A percentile compares a stretch with the other conserved stretches of the same genome.
phyloP scores from a whole-genome alignment of 2,888 invertebrate species.

The Brachyptera risi region DNA sequence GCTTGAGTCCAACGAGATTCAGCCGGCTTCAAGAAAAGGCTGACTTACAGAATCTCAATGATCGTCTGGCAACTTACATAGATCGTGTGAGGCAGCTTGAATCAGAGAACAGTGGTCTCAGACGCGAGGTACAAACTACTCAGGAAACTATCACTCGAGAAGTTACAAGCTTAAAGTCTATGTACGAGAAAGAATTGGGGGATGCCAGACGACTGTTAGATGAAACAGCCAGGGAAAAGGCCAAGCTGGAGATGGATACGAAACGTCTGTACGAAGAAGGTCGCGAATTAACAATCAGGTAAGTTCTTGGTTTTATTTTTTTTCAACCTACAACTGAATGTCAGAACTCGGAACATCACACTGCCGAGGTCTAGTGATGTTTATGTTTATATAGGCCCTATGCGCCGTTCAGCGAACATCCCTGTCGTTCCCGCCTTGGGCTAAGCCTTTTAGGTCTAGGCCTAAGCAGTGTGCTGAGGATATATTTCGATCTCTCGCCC shows the following conservation, averaged over 20 bases:
- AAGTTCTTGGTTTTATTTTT: too few relatives aligned
- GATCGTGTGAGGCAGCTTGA: constrained; percentile 91
- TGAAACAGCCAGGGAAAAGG: constrained; percentile 88
- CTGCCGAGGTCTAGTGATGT: too few relatives aligned
- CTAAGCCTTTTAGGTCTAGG: too few relatives aligned
- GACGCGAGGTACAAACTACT: constrained; percentile 75
- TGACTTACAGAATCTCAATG: constrained; percentile 89
- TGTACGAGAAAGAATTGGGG: constrained; percentile 88
- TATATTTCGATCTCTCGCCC: too few relatives aligned
- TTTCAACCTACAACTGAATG: too few relatives aligned
- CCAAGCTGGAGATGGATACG: constrained; percentile 87
- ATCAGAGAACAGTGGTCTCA: constrained; percentile 81
- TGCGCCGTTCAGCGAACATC: too few relatives aligned
- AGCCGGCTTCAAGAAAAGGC: constrained; percentile 92
- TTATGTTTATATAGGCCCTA: too few relatives aligned
- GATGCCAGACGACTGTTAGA: constrained; percentile 90
- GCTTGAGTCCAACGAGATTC: constrained; percentile 74
- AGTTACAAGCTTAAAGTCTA: constrained; percentile 81
- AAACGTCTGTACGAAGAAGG: constrained; percentile 83
- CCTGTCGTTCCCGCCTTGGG: too few relatives aligned
- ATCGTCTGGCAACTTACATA: constrained; percentile 93
- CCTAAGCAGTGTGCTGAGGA: too few relatives aligned
- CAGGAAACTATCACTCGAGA: constrained; percentile 86
- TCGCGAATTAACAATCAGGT: constrained; percentile 74
- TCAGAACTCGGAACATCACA: too few relatives aligned